Base-by-base conservation (phyloP, 2,113 vertebrate species). In the Ammodramus savannarum region DNA sequence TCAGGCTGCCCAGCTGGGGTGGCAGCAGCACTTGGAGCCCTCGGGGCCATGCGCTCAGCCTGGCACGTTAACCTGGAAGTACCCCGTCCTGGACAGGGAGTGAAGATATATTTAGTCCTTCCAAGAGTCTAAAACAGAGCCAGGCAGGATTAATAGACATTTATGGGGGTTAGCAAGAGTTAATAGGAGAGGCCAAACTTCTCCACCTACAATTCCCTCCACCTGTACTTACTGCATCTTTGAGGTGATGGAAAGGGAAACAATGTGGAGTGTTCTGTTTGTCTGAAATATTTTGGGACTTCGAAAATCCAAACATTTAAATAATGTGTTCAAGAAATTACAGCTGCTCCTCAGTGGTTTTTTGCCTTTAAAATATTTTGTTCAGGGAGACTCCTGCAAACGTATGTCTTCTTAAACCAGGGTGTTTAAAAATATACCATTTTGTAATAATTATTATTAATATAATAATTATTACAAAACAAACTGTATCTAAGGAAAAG, bases 1-100 rank as follows among this genome's bases (percentile, higher is more conserved):
- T 13, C 54, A 41, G n/a, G 44, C 52, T 67, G 52, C 32, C 43
- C 16, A 17, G 67, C 43, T 55, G 52, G 41, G 16, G 49, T 0
- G 2, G 31, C 36, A 23, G 75, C 62, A 12, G 44, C 0, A 0
- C 17, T 10, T 0, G 0, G 27, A 51, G 51, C 36, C 18, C 43
- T 48, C 2, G 2, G 46, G 41, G 39, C 38, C 25, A 27, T 2
- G 0, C 0, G 2, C 54, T 36, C 78, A 49, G 41, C 48, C 55
- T 23, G 63, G 62, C 55, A 46, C 0, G 0, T 13, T 41, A 31
- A 66, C 32, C 67, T 73, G 27, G 1, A 76, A 62, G 41, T 2
- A 39, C 16, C 49, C 80, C 51, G 32, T 4, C 62, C 54, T 38
- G 31, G 32, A 77, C 62, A 92, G 34, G 46, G 6, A 74, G n/a